Conservation (phyloP, 2,113 vertebrate species). For the Scartelaos histophorus region DNA sequence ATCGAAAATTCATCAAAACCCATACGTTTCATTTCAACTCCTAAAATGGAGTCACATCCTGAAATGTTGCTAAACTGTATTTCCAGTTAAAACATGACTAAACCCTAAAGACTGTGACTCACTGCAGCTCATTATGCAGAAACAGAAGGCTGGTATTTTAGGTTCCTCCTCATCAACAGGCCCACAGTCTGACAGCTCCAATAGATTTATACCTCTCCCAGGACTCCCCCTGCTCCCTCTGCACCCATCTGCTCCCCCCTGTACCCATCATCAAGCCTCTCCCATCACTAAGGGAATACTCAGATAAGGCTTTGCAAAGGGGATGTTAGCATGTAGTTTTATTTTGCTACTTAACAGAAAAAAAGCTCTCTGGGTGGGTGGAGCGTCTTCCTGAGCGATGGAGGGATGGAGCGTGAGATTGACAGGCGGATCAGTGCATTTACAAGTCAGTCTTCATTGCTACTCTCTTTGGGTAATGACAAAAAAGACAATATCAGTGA, state of each 20-base stretch:
- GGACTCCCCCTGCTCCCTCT: not conserved
- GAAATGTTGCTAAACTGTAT: not conserved
- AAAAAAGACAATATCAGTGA: too few relatives aligned
- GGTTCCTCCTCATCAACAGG: not conserved
- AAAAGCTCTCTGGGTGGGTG: too few relatives aligned
- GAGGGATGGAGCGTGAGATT: too few relatives aligned
- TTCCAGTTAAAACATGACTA: not conserved
- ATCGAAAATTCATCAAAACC: too few relatives aligned
- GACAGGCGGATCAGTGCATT: too few relatives aligned
- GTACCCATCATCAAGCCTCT: not conserved
- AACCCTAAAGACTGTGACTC: not conserved
- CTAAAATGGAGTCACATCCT: not conserved
- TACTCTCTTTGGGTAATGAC: too few relatives aligned
- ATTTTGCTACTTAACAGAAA: not conserved
- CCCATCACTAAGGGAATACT: not conserved
- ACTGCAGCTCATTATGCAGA: not conserved
- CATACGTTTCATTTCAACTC: not conserved
- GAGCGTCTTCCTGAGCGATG: too few relatives aligned
- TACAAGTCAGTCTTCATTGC: too few relatives aligned
- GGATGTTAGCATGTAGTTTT: not conserved
- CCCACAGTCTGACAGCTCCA: not conserved
- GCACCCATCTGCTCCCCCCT: not conserved
- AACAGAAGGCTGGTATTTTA: not conserved
- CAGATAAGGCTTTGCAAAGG: too few relatives aligned
- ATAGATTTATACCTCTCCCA: constrained; percentile 2